Percentiles rank a stretch among this genome's conserved stretches.
These are phyloP conservation scores for Oxycera nigricornis DNA, from an alignment of 2,888 invertebrate species.

Conservation along the genomic window DNA sequence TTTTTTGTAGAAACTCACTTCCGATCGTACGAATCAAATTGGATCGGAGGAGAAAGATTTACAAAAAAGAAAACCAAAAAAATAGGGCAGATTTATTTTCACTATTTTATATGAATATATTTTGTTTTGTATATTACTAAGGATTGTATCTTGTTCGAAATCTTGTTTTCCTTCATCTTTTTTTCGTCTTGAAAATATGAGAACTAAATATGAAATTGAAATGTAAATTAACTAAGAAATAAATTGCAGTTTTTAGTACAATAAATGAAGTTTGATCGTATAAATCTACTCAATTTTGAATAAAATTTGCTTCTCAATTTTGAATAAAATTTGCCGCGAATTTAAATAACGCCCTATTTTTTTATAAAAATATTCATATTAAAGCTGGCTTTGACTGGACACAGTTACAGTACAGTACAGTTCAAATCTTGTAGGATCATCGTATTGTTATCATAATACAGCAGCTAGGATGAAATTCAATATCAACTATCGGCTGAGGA, in stretches of 20 bases:
- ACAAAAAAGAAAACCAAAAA: background rate
- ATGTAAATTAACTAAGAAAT: slow-evolving; percentile 31
- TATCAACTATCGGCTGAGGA: too few relatives aligned
- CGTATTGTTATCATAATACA: too few relatives aligned
- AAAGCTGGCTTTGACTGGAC: too few relatives aligned
- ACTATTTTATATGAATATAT: slow-evolving; percentile 17
- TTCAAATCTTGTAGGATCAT: too few relatives aligned
- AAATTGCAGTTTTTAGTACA: slow-evolving; percentile 28
- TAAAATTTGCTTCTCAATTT: too few relatives aligned
- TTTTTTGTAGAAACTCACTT: background rate
- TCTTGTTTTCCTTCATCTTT: background rate
- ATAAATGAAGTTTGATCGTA: slow-evolving; percentile 11
- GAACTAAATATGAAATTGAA: slow-evolving; percentile 21
- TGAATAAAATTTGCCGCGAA: too few relatives aligned
- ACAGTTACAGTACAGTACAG: too few relatives aligned
- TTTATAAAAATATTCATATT: too few relatives aligned
- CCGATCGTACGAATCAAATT: background rate
- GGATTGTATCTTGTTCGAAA: background rate
- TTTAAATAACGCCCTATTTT: too few relatives aligned
- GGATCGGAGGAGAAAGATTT: slow-evolving; percentile 8
- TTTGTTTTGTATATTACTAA: slow-evolving; percentile 12
- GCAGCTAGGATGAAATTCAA: too few relatives aligned
- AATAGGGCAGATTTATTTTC: too few relatives aligned
- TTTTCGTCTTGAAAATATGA: background rate
- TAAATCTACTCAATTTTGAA: too few relatives aligned